Percentiles rank a stretch among this genome's conserved stretches.
phyloP scores from a whole-genome alignment of 2,113 vertebrate genomes.

The Sinocyclocheilus anophthalmus region DNA sequence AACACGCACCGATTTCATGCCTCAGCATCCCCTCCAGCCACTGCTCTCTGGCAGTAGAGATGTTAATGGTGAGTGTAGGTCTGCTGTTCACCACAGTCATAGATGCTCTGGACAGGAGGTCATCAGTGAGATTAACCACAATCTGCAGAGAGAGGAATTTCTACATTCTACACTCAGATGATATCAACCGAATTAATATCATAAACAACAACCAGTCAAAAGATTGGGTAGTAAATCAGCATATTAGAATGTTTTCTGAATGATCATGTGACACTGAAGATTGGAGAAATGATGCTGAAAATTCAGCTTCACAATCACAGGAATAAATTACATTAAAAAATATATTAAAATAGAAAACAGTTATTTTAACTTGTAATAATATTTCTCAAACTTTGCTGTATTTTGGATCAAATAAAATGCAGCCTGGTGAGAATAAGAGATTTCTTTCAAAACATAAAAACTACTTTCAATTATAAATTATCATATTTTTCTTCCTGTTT shows the following conservation, averaged over 20 bases:
- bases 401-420: neutral
- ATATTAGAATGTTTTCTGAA: too few relatives aligned
- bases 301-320: too few relatives aligned
- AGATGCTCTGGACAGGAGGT: conserved; percentile 93
- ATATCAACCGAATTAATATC: neutral
- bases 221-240: neutral
- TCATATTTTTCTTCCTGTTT: neutral
- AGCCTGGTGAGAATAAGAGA: neutral
- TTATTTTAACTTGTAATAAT: neutral
- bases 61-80: conserved; percentile 90
- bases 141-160: conserved; percentile 74
- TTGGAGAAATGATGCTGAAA: too few relatives aligned
- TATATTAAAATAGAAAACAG: neutral
- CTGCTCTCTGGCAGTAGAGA: conserved; percentile 85
- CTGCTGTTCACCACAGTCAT: conserved; percentile 92
- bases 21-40: conserved; percentile 96
- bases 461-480: neutral
- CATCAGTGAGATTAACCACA: conserved; percentile 89
- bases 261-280: too few relatives aligned
- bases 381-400: neutral
- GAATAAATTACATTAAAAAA: too few relatives aligned
- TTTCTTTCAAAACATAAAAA: neutral
- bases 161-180: neutral
- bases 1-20: conserved; percentile 86
- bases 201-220: neutral